Conservation (phyloP, 2,113 vertebrate genomes). For the Motacilla tschutschensis region DNA sequence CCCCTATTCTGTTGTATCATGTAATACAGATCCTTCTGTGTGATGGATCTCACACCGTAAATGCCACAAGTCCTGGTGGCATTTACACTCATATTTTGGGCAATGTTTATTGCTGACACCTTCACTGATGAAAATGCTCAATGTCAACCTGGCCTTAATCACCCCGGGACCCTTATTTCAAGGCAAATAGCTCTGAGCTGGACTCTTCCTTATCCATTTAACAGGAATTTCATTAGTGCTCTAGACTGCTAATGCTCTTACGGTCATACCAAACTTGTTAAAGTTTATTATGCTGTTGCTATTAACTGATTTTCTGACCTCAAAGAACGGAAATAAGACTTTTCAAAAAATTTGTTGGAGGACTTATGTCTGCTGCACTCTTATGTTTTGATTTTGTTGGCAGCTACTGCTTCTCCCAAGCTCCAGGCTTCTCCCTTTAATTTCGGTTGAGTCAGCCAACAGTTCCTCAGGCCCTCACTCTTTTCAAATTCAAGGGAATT, state of each 20-base stretch:
- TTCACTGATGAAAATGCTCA: background rate
- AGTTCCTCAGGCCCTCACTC: background rate
- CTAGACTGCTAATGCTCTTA: background rate
- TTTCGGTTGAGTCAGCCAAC: background rate
- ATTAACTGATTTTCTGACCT: background rate
- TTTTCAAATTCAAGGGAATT: background rate
- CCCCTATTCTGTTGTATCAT: background rate
- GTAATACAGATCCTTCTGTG: background rate
- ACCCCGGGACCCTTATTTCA: background rate
- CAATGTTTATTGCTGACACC: background rate
- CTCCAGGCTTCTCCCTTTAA: background rate
- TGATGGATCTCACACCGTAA: background rate
- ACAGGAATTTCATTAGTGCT: background rate
- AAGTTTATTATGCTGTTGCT: background rate
- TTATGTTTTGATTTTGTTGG: background rate
- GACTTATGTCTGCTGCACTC: rapidly evolving
- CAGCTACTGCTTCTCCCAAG: background rate
- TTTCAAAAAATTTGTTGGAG: background rate
- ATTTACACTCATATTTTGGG: background rate
- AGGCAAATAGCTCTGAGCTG: background rate
- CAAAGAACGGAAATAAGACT: background rate
- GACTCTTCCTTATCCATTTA: background rate
- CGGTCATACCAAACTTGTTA: background rate
- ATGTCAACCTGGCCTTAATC: background rate
- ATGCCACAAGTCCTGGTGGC: background rate